Percentiles rank a stretch among this genome's conserved stretches.
Evolutionary conservation across 2,113 vertebrate species (phyloP).

Genomic region (Copsychus sechellarum): DNA sequence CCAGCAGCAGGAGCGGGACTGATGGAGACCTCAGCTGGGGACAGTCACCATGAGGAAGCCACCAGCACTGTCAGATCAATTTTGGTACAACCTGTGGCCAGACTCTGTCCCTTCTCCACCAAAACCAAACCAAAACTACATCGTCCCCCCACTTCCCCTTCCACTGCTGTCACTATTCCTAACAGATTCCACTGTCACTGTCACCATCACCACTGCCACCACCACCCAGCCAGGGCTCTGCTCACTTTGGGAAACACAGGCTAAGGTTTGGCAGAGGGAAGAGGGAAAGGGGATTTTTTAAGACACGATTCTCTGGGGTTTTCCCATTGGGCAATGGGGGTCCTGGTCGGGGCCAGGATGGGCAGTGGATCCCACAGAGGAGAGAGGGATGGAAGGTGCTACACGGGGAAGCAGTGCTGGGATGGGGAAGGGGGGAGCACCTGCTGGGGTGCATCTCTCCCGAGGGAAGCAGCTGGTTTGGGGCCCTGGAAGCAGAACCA

Average conservation of each 20-base stretch:
- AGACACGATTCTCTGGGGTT: neutral
- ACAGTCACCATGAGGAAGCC: neutral
- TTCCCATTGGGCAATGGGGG: neutral
- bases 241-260: neutral
- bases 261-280: neutral
- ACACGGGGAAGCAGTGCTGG: neutral
- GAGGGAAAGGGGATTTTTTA: neutral
- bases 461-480: rapidly evolving
- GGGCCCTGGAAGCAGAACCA: neutral
- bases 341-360: neutral
- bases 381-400: neutral
- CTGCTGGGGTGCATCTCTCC: neutral
- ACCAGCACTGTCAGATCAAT: neutral
- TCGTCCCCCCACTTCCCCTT: neutral
- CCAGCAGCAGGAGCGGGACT: neutral
- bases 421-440: neutral
- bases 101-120: neutral
- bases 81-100: neutral
- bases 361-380: neutral
- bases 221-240: neutral
- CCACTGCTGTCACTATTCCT: neutral
- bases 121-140: neutral
- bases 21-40: neutral
- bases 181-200: neutral
- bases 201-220: neutral